Conservation (phyloP, 2,113 vertebrate species). For the Nibea albiflora region DNA sequence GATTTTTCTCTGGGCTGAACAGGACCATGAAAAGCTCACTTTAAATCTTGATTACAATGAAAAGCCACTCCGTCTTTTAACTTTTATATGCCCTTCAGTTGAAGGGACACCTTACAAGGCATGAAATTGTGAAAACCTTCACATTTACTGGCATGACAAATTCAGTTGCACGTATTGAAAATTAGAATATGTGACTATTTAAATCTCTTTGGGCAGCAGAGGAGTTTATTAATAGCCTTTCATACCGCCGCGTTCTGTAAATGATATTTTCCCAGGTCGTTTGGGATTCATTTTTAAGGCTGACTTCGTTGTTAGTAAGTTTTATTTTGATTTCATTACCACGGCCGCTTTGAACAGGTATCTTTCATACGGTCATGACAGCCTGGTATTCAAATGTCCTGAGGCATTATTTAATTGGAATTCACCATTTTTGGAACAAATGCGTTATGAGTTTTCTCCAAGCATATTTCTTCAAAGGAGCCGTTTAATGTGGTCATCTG, state of each 20-base stretch:
- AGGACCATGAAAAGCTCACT: neutral
- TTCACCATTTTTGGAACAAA: slow-evolving; percentile 47
- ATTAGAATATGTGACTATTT: slow-evolving; percentile 2
- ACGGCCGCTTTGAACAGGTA: slow-evolving; percentile 44
- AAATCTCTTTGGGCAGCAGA: slow-evolving; percentile 8
- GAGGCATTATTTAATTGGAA: slow-evolving; percentile 61
- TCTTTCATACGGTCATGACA: slow-evolving; percentile 28
- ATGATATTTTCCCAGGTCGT: slow-evolving; percentile 37
- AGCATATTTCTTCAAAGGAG: slow-evolving; percentile 48
- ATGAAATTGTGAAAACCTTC: neutral
- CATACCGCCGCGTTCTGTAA: slow-evolving; percentile 20
- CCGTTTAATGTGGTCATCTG: slow-evolving; percentile 38
- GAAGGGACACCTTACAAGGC: neutral
- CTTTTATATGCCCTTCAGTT: neutral
- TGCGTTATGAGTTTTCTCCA: slow-evolving; percentile 20
- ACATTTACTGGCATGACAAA: neutral
- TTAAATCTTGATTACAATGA: slow-evolving; percentile 8
- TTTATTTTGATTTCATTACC: slow-evolving; percentile 51
- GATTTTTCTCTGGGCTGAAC: neutral
- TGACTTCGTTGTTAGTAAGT: slow-evolving; percentile 46
- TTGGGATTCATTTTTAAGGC: slow-evolving; percentile 35
- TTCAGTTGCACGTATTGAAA: neutral
- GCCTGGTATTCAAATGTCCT: slow-evolving; percentile 45
- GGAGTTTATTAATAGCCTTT: slow-evolving; percentile 35
- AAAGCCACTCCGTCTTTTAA: neutral